Conservation (phyloP, 2,113 vertebrate species). For the Phrynosoma blainvillii region DNA sequence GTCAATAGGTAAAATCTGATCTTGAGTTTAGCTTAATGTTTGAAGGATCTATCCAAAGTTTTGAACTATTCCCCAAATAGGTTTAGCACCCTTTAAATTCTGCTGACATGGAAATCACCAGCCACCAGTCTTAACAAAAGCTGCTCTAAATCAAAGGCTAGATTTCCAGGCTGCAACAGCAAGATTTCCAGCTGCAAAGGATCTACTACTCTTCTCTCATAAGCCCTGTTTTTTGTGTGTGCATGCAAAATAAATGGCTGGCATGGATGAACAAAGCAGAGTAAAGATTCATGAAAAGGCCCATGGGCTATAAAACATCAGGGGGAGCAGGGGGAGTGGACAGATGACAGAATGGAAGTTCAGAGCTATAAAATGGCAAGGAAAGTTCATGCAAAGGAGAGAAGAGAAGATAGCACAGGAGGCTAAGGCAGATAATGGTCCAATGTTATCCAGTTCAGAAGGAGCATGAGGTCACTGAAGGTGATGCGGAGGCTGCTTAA, state of each 20-base stretch:
- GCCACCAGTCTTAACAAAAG: no score
- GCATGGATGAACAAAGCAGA: neutral
- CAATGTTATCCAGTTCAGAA: constrained; percentile 57
- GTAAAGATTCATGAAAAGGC: constrained; percentile 25
- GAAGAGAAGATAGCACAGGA: constrained; percentile 62
- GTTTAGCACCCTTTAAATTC: no score
- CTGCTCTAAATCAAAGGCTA: neutral
- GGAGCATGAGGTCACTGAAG: constrained; percentile 52
- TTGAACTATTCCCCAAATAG: no score
- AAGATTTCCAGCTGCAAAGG: neutral
- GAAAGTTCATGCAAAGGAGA: constrained; percentile 64
- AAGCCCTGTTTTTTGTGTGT: neutral
- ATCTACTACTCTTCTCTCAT: neutral
- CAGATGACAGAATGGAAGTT: constrained; percentile 43
- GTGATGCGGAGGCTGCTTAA: constrained; percentile 57
- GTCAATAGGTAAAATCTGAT: no score
- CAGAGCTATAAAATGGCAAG: constrained; percentile 55
- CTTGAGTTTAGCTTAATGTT: no score
- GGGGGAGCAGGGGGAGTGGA: constrained; percentile 29
- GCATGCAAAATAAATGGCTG: neutral
- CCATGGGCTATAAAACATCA: neutral
- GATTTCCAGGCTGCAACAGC: neutral
- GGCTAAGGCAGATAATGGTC: constrained; percentile 71
- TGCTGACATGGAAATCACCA: no score
- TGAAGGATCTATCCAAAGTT: no score